phyloP scores from a whole-genome alignment of 2,797 vertebrate genomes.

The Enteromius unitaeniatus region DNA sequence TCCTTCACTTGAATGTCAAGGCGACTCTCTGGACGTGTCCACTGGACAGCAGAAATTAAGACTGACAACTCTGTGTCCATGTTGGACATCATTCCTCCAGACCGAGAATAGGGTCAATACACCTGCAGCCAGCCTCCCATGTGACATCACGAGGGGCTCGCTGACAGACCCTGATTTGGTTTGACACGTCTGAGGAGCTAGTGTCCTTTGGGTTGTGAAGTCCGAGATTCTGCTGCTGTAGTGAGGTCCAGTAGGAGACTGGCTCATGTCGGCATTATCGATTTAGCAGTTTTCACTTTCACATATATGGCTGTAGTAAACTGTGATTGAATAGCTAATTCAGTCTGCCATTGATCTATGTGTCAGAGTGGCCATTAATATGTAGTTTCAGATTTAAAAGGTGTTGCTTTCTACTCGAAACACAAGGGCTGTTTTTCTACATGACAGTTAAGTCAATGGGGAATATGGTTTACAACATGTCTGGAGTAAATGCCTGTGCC shows the following conservation, averaged over 20 bases:
- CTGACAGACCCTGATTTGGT: slow-evolving; percentile 34
- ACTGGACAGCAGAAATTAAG: slow-evolving; percentile 19
- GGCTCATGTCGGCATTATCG: background rate
- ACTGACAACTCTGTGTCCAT: slow-evolving; percentile 26
- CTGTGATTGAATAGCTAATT: background rate
- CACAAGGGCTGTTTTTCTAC: slow-evolving; percentile 9
- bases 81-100: slow-evolving; percentile 15
- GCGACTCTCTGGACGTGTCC: slow-evolving; percentile 1
- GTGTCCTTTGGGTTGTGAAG: slow-evolving; percentile 14
- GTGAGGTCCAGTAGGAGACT: background rate
- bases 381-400: background rate
- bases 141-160: slow-evolving; percentile 7
- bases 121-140: slow-evolving; percentile 27
- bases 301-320: background rate
- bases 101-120: slow-evolving; percentile 26
- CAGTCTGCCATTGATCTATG: background rate
- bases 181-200: slow-evolving; percentile 25
- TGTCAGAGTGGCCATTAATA: background rate
- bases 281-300: background rate
- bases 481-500: background rate
- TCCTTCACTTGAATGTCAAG: slow-evolving; percentile 35
- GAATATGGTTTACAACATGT: background rate
- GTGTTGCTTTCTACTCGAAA: background rate
- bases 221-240: background rate
- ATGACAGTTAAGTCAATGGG: background rate